Evolutionary conservation across 2,113 vertebrate species (phyloP), one percentile per base, ranked within the genome.

Genomic region (Brachyistius frenatus): DNA sequence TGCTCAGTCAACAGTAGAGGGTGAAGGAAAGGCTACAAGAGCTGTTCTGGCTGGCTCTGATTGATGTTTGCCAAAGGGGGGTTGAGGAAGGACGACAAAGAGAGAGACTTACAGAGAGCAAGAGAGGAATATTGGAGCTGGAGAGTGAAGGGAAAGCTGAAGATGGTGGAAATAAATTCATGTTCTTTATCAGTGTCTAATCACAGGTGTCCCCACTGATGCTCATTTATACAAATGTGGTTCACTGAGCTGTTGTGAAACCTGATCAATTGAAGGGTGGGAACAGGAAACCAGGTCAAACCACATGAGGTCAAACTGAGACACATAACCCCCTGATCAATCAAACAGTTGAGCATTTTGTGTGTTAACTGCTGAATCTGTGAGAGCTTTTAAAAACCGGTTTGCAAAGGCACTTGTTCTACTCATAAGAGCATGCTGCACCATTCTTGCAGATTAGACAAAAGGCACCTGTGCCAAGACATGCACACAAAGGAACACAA

Each of bases 21-120:
- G 78, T 83, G 81, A 88, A 64, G 69, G 66, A 85, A 86, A 81
- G 73, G 67, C 84, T 85, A 66, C 84, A 55, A 72, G 88, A 76
- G 16, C 78, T 50, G 68, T 6, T 77, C 65, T 86, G 86, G 77
- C 76, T 58, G 3, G 15, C 50, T 64, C 73, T 81, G 86, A 90
- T 68, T 86, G 78, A 88, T 85, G 73, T 67, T 57, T 78, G 55
- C 37, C 13, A 15, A 73, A 41, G 63, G 16, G 15, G 15, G 52
- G 15, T 8, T 33, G 52, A 58, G 37, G 36, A 53, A 46, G 9
- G 66, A 68, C 3, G 14, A 66, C 31, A 35, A 39, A n/a, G 7
- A 37, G 55, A 83, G 30, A 80, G 44, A 83, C 44, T 53, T 7
- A 16, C 13, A 60, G 47, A 69, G 46, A 74, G 62, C 11, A 7